These are phyloP conservation scores for Cyrtodaria siliqua DNA, from an alignment of 2,888 invertebrate species.

Conservation along the genomic window DNA sequence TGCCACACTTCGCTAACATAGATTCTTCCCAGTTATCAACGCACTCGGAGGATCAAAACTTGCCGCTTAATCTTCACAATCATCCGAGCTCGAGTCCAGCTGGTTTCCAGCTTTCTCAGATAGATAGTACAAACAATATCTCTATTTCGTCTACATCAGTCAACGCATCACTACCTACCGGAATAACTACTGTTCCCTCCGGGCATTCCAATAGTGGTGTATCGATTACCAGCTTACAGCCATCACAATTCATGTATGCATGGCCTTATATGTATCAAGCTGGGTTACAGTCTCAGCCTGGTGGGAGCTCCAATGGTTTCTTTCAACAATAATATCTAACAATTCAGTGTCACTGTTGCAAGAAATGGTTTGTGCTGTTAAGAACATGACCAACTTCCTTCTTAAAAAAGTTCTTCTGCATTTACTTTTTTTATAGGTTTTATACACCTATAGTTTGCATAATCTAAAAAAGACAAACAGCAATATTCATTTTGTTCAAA, in stretches of 20 bases:
- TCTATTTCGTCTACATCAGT: not conserved
- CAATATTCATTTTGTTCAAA: too few relatives aligned
- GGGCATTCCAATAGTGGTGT: not conserved
- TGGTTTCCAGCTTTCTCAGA: conserved; percentile 6
- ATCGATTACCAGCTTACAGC: conserved; percentile 19
- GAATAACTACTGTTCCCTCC: not conserved
- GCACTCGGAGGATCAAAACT: conserved; percentile 17
- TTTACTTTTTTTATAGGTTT: too few relatives aligned
- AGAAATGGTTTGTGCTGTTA: too few relatives aligned
- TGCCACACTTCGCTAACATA: conserved; percentile 47
- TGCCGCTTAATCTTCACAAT: conserved; percentile 27
- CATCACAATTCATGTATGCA: conserved; percentile 55
- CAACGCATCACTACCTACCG: not conserved
- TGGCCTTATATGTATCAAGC: conserved; percentile 59
- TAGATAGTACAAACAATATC: conserved; percentile 10
- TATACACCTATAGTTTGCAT: too few relatives aligned
- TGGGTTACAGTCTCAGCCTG: conserved; percentile 12
- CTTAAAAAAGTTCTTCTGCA: too few relatives aligned
- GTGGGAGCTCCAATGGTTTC: conserved; percentile 7
- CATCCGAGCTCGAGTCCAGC: conserved; percentile 1
- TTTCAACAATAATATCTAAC: conserved; percentile 11
- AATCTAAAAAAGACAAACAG: too few relatives aligned
- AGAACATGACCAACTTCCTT: too few relatives aligned
- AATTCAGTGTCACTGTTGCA: too few relatives aligned
- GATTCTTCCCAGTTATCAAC: conserved; percentile 41